Percentiles rank a stretch among this genome's conserved stretches.
These are phyloP conservation scores for Aricia artaxerxes DNA, from an alignment of 2,888 invertebrate genomes.

Conservation along the genomic window DNA sequence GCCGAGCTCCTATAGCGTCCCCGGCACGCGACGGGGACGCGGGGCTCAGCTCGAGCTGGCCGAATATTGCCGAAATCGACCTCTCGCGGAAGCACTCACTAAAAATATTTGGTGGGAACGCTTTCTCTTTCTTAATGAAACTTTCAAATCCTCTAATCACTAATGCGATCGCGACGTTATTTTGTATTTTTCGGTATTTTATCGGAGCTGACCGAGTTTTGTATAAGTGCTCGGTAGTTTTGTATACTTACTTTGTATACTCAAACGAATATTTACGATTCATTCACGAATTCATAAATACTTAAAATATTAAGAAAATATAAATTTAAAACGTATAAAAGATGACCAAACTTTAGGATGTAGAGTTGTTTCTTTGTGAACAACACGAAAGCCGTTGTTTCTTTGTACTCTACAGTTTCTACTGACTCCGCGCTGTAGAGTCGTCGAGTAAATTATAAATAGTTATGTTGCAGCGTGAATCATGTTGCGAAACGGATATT, in stretches of 20 bases:
- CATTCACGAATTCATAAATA: not conserved
- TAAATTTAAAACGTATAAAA: not conserved
- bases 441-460: conserved; percentile 1
- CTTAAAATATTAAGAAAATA: not conserved
- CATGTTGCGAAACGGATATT: conserved; percentile 25
- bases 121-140: conserved; percentile 32
- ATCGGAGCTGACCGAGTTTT: not conserved
- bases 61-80: conserved; percentile 61
- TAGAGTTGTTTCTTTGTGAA: too few relatives aligned
- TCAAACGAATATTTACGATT: not conserved
- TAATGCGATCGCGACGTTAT: conserved; percentile 5
- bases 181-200: not conserved
- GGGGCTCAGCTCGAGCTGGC: conserved; percentile 48
- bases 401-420: not conserved
- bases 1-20: conserved; percentile 30
- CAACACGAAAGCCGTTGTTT: not conserved
- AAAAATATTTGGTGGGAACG: conserved; percentile 34
- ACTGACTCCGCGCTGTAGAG: not conserved
- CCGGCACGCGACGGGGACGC: conserved; percentile 26
- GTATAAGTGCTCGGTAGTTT: not conserved
- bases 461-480: conserved; percentile 8
- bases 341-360: not conserved
- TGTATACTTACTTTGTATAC: not conserved
- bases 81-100: conserved; percentile 53
- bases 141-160: conserved; percentile 20